Evolutionary conservation across 2,797 vertebrate species (phyloP), one percentile per base, ranked within the genome.

Genomic region (Tauraco hartlaubi): DNA sequence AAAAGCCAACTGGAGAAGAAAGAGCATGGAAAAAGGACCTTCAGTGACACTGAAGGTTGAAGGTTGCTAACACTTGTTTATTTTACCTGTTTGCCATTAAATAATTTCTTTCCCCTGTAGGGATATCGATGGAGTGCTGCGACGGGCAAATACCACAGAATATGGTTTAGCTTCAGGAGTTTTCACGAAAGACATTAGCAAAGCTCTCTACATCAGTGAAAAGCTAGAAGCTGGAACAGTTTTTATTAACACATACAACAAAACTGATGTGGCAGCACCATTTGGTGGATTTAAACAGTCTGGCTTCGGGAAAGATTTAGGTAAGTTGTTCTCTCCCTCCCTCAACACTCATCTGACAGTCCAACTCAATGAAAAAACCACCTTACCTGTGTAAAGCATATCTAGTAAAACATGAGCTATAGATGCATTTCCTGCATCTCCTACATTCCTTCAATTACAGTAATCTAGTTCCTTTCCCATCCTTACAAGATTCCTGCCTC

Each of bases 221-320:
- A 98, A 97, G 54, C 97, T 98, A 2, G 98, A 98, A 52, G 98
- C 98, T 7, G 98, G 98, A 37, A 98, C 98, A 3, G 98, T 98
- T 89, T 98, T 98, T 55, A 98, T 98, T 72, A 98, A 98, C 92
- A 98, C 98, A 0, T 98, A 98, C 46, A 98, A 98, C 96, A 98
- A 98, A 97, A 98, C 98, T 1, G 98, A 98, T 8, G 98, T 98
- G 86, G 98, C 98, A 5, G 98, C 98, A 26, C 98, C 98, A 5
- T 98, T 98, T 63, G 98, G 98, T 37, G 98, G 98, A 62, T 98
- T 98, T 67, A 98, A 98, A 74, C 97, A 98, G 31, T 98, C 98
- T 49, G 98, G 98, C 63, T 98, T 98, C 51, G 98, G 98, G 52
- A 98, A 98, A 92, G 98, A 98, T 90, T 96, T 98, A 84, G 98